A percentile compares a stretch with the other conserved stretches of the same genome.
These are phyloP conservation scores for Bombus soroeensis DNA, from an alignment of 1,140 invertebrate genomes.

Conservation along the genomic window DNA sequence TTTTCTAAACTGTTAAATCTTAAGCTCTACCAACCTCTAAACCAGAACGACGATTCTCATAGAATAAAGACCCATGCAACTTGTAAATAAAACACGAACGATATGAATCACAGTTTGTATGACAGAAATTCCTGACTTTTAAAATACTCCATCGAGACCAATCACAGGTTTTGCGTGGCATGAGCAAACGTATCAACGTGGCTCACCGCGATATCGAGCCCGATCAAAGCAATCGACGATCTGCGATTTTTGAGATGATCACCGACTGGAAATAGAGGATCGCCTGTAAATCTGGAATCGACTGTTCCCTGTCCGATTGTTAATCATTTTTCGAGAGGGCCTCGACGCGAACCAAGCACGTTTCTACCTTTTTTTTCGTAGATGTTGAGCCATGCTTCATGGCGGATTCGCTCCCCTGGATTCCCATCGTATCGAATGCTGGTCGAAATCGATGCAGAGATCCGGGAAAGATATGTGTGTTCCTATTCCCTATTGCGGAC, in stretches of 20 bases:
- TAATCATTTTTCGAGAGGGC: conserved; percentile 20
- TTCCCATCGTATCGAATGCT: conserved; percentile 16
- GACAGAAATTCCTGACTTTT: neutral
- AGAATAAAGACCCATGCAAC: neutral
- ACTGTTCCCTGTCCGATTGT: conserved; percentile 6
- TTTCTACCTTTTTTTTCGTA: neutral
- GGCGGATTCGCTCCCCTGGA: neutral
- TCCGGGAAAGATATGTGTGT: conserved; percentile 17
- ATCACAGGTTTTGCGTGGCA: neutral
- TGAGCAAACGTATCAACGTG: neutral
- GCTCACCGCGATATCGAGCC: neutral
- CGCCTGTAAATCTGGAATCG: neutral
- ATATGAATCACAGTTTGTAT: neutral
- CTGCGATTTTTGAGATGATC: neutral
- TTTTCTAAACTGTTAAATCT: neutral
- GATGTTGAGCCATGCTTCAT: neutral
- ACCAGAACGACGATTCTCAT: too few species aligned
- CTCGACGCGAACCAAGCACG: too few species aligned
- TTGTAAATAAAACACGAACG: neutral
- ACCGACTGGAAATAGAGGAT: neutral
- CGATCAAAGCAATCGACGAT: neutral
- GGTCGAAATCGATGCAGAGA: conserved; percentile 34
- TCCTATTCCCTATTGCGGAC: conserved; percentile 27
- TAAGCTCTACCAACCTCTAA: neutral
- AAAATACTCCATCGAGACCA: neutral